Conservation (phyloP, 2,797 vertebrate genomes). For the Xenopus petersii region DNA sequence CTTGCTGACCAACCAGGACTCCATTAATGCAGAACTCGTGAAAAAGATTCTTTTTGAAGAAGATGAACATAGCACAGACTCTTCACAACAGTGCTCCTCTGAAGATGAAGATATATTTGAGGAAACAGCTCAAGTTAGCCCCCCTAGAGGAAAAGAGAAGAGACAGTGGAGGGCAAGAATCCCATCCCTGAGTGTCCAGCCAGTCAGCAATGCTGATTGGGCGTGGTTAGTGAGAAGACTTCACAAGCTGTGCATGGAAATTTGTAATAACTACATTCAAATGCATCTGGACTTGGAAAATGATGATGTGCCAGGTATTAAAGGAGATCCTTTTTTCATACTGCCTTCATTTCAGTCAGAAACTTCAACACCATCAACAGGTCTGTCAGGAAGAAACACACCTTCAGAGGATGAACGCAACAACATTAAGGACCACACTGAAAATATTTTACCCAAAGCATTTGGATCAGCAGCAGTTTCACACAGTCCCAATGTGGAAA, state of each 20-base stretch:
- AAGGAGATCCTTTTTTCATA: slow-evolving; percentile 77
- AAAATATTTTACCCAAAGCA: slow-evolving; percentile 55
- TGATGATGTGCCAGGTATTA: slow-evolving; percentile 74
- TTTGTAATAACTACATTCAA: slow-evolving; percentile 94
- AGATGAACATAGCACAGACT: slow-evolving; percentile 88
- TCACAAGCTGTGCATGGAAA: slow-evolving; percentile 90
- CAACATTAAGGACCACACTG: slow-evolving; percentile 65
- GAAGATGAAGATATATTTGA: slow-evolving; percentile 98
- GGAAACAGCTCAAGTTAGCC: slow-evolving; percentile 94
- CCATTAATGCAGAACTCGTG: slow-evolving; percentile 86
- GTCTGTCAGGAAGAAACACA: slow-evolving; percentile 79
- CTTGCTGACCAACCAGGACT: slow-evolving; percentile 83
- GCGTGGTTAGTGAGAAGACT: slow-evolving; percentile 90
- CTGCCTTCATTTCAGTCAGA: slow-evolving; percentile 88
- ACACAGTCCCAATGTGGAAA: slow-evolving; percentile 70
- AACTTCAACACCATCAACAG: slow-evolving; percentile 78
- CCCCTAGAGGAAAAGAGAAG: slow-evolving; percentile 83
- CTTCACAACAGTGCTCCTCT: slow-evolving; percentile 88
- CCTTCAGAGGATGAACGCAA: slow-evolving; percentile 83
- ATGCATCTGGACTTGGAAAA: slow-evolving; percentile 91
- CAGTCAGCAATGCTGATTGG: slow-evolving; percentile 85
- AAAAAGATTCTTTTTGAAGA: slow-evolving; percentile 91
- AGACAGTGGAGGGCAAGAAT: slow-evolving; percentile 80
- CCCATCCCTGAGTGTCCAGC: slow-evolving; percentile 84
- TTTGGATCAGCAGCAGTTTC: slow-evolving; percentile 65